Evolutionary conservation across 2,113 vertebrate genomes (phyloP), one percentile per base, ranked within the genome.

Genomic region (Myiopsitta monachus): DNA sequence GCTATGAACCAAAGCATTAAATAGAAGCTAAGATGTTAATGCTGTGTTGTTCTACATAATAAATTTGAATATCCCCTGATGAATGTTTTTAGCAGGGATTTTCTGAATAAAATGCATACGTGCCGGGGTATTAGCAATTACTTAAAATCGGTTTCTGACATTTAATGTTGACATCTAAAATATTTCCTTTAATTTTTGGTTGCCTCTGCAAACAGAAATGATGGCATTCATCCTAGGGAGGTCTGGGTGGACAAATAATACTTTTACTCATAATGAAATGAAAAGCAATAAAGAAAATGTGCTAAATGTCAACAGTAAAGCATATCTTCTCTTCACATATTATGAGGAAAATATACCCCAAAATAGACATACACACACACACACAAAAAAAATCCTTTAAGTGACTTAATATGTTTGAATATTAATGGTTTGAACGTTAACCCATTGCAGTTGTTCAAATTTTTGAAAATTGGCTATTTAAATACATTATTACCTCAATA

Each of bases 141-240:
- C 92, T 94, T 96, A 94, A 96, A 95, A 94, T 91, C 11, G 1
- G 39, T 11, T 95, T 96, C 89, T 94, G 94, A 95, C 81, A 70
- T 97, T 96, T 94, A 92, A 87, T 73, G 81, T 85, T 94, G 92
- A 92, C 87, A 55, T 76, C 78, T 96, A 59, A 96, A 94, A 96
- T 96, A 96, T 96, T 91, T 92, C 91, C 87, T 96, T 96, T 96
- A 95, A 96, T 96, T 96, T 96, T 96, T 94, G 91, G 81, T 92
- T 92, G 91, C 78, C 76, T 96, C 87, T 92, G 91, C 74, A 87
- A 85, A 82, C 74, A 92, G 77, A 66, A 91, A 92, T 76, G 54
- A 94, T 92, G 87, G 84, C 87, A 94, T 91, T 96, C 1, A 11
- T 95, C 94, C 91, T 96, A 52, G 59, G 77, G 90, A 95, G 91